Percentiles rank a stretch among this genome's conserved stretches.
Conservation (phyloP, 2,797 vertebrate species). For the Tokudaia tokunoshimensis region DNA sequence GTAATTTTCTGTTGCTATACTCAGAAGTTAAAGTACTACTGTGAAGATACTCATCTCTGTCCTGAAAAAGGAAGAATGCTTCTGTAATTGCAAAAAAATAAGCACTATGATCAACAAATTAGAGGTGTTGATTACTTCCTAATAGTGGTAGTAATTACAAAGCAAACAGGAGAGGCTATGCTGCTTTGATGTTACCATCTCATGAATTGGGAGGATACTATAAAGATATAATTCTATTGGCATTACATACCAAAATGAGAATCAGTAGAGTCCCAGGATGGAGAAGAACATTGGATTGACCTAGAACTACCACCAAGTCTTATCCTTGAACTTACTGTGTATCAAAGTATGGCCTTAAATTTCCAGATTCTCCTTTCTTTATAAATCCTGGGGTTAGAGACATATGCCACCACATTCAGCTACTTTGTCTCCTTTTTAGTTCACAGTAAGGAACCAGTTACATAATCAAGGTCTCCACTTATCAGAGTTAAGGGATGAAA, state of each 20-base stretch:
- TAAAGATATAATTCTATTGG: neutral
- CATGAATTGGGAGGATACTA: neutral
- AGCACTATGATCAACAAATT: neutral
- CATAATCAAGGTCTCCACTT: neutral
- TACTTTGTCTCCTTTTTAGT: neutral
- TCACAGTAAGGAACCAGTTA: neutral
- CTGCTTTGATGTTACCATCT: neutral
- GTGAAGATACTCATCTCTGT: neutral
- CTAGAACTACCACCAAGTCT: neutral
- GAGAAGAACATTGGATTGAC: neutral
- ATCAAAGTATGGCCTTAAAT: neutral
- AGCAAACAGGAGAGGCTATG: too few relatives aligned
- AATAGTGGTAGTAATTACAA: neutral
- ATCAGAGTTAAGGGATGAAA: neutral
- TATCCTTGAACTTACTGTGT: neutral
- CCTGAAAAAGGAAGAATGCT: neutral
- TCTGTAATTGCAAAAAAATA: neutral
- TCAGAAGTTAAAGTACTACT: neutral
- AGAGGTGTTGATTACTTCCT: neutral
- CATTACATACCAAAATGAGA: neutral
- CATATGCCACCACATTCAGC: neutral
- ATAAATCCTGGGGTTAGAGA: neutral
- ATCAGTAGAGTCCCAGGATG: neutral
- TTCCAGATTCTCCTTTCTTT: neutral
- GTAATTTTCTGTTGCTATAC: neutral